Evolutionary conservation across 2,797 vertebrate species (phyloP).

Genomic region (Mormyrops attenuatus): DNA sequence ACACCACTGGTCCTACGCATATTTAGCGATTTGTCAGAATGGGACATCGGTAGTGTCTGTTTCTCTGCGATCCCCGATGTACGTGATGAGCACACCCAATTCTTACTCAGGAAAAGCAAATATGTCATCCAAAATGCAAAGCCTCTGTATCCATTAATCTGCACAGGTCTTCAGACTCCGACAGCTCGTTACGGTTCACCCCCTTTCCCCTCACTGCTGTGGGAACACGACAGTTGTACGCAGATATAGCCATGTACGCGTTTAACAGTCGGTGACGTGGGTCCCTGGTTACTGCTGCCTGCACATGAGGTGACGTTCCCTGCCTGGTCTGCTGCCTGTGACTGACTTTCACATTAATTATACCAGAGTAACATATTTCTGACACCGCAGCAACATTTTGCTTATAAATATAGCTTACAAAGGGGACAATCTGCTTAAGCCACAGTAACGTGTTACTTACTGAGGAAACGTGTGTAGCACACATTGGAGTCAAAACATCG

Average conservation of each 20-base stretch:
- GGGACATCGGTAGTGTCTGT: not conserved
- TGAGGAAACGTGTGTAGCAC: not conserved
- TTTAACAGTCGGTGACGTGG: not conserved
- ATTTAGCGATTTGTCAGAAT: not conserved
- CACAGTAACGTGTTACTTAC: not conserved
- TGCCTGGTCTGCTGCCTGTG: not conserved
- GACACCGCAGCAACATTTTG: not conserved
- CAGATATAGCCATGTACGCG: not conserved
- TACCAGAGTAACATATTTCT: constrained; percentile 1
- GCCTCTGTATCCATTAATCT: not conserved
- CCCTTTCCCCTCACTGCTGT: not conserved
- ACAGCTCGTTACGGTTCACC: not conserved
- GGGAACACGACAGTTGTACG: not conserved
- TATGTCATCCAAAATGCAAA: not conserved
- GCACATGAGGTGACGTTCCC: not conserved
- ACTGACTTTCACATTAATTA: not conserved
- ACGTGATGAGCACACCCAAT: not conserved
- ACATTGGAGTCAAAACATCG: not conserved
- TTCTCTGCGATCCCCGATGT: not conserved
- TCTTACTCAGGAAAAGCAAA: not conserved
- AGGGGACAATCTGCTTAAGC: not conserved
- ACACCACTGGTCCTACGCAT: not conserved
- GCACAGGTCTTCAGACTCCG: not conserved
- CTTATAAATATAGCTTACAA: not conserved
- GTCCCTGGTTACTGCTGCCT: not conserved